Evolutionary conservation across 2,797 vertebrate species (phyloP), one percentile per base, ranked within the genome.

Genomic region (Myioborus melanocephalus): DNA sequence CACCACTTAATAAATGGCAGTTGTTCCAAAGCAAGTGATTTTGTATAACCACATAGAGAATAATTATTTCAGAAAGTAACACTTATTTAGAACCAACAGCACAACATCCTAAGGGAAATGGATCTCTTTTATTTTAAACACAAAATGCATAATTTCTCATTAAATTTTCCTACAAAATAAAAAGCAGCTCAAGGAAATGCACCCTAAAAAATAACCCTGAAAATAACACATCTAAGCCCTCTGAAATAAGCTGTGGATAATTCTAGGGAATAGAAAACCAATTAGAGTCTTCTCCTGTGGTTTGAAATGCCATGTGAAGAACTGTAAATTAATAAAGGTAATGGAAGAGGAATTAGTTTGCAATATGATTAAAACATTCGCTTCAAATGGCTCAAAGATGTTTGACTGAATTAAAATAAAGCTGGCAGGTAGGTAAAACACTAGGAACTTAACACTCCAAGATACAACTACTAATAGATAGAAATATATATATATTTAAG

Each of bases 101-200:
- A 77, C 53, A 83, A 70, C 21, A 49, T 52, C 60, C 61, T 68
- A 68, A 43, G 19, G 72, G 47, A 90, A 85, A 87, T 0, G 22
- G 9, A 30, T 19, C 6, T 44, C 3, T 50, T 55, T 46, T 55
- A 50, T 44, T 10, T 27, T 12, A 6, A 77, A 64, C 30, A 70
- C 1, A 79, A 44, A 77, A 69, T 59, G 12, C 6, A 66, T 55
- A 35, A 57, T 49, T 84, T 65, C 46, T 87, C 63, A 72, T 73
- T 70, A 66, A 90, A 59, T 10, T 24, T 22, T 47, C 59, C 69
- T 80, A 80, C 52, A 87, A 91, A 92, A 64, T 43, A 49, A 69
- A 90, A 88, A 57, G 69, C 71, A 77, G 30, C 35, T 83, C 56
- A 80, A 83, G 68, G 64, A 92, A 86, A 86, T 9, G 41, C 34